Evolutionary conservation across 92 coral and sea anemone genomes (phyloP), one percentile per base, ranked within the genome.

Genomic region (Scolanthus callimorphus): DNA sequence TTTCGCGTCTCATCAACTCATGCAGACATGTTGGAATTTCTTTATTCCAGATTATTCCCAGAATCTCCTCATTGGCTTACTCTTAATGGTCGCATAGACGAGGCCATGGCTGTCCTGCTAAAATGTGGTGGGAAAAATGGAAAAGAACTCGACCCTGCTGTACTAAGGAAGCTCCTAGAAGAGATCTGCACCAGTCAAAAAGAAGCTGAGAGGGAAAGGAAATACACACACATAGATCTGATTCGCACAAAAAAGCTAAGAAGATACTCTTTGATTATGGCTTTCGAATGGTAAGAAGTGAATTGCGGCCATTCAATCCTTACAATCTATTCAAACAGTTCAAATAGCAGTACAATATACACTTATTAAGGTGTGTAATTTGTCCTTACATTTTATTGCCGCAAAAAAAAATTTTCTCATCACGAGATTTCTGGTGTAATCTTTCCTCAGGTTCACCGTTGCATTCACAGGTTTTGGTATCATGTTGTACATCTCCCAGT

Each of bases 61-160:
- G 88, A 81, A 55, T 81, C 88, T 27, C 48, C 79, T 11, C 49
- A 82, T 20, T 82, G 83, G 83, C 71, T 82, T 31, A 70, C 71
- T 25, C 25, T 52, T 55, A 64, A 76, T 10, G 67, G 74, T 28
- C 70, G 78, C 10, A 39, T 63, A 15, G 64, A 69, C 3, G 71
- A 60, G 11, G 83, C 89, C 9, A 72, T 70, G 38, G 70, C 23
- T 3, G 22, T 69, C 28, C 51, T 82, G n/a, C 43, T 62, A 59
- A 82, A 63, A 39, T 75, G 55, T 39, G 82, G 66, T 11, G 55
- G 65, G n/a, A 65, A 76, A 68, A 76, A 62, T 54, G 74, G 64
- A 10, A 25, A 45, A 20, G 28, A 30, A 0, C 67, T 65, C 39
- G 83, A 82, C 31, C 28, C 69, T n/a, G 71, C 62, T 0, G 54